Evolutionary conservation across 2,888 invertebrate species (phyloP).

Genomic region (Cetonia aurata): DNA sequence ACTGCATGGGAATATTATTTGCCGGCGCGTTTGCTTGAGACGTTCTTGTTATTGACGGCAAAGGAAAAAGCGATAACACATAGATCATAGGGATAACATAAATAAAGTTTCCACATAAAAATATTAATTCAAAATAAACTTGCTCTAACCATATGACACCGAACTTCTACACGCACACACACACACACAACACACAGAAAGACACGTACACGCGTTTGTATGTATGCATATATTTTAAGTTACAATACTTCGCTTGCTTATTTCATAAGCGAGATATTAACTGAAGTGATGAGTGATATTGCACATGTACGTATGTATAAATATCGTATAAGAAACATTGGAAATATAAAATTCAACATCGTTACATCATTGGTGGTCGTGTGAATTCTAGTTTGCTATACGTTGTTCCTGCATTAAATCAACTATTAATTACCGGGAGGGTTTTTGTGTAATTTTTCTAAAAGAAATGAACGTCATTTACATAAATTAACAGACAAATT

Average conservation of each 20-base stretch:
- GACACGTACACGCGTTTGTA: constrained; percentile 17
- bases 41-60: constrained; percentile 26
- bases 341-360: constrained; percentile 42
- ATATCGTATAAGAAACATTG: constrained; percentile 44
- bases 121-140: constrained; percentile 56
- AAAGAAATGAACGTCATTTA: constrained; percentile 41
- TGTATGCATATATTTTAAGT: constrained; percentile 39
- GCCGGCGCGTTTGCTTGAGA: not conserved
- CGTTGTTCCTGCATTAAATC: constrained; percentile 38
- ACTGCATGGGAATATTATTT: constrained; percentile 1
- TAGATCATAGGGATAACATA: constrained; percentile 48
- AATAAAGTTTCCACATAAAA: constrained; percentile 52
- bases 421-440: constrained; percentile 34
- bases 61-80: constrained; percentile 47
- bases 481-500: constrained; percentile 41
- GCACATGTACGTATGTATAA: constrained; percentile 46
- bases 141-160: constrained; percentile 51
- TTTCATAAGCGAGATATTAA: constrained; percentile 52
- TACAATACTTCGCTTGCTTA: constrained; percentile 47
- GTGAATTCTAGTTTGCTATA: constrained; percentile 33
- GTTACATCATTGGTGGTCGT: constrained; percentile 45
- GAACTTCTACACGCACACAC: constrained; percentile 42
- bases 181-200: constrained; percentile 39
- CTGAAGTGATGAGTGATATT: constrained; percentile 52
- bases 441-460: constrained; percentile 33